Evolutionary conservation across 2,113 vertebrate genomes (phyloP), one percentile per base, ranked within the genome.

Genomic region (Takifugu flavidus): DNA sequence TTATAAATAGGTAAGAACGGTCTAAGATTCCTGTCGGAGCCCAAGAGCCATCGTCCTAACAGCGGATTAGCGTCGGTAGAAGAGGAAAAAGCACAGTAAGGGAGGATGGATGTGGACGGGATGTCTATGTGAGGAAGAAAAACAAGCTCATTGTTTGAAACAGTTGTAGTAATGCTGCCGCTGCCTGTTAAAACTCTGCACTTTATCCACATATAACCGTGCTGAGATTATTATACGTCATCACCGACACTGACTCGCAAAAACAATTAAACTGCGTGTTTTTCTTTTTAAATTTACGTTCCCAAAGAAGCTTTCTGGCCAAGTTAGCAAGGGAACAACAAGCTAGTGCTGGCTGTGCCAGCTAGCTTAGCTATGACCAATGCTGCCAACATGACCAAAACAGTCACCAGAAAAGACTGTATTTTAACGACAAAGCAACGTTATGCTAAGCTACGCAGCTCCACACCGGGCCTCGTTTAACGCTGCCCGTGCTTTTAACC

Each of bases 311-410:
- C 49, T 69, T 56, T 63, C 28, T 42, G 59, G 51, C 49, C 49
- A 50, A 59, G 29, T 59, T 59, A 65, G 59, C 67, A 42, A 1
- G 15, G 25, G 56, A 70, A 75, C 71, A 72, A 75, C 60, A 67
- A 69, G 80, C 76, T 86, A 85, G 67, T 42, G 0, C 50, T 71
- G 25, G 15, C 45, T 28, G 8, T 25, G 25, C 65, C 14, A 43
- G 53, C 12, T 78, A 85, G 77, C 67, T 34, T 69, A 69, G 75
- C 72, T 42, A 49, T 13, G 45, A 53, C 53, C 8, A 31, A 6
- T 50, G 62, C 58, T 60, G 44, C 59, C 57, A 51, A 8, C 49
- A 14, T 15, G 45, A 47, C 45, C n/a, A 14, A 15, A 47, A 4
- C 13, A 14, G 51, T 14, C 34, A 11, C 26, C 15, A 15, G 4